These are phyloP conservation scores for Lasioglossum marginatum DNA, from an alignment of 2,888 invertebrate genomes.

Conservation along the genomic window DNA sequence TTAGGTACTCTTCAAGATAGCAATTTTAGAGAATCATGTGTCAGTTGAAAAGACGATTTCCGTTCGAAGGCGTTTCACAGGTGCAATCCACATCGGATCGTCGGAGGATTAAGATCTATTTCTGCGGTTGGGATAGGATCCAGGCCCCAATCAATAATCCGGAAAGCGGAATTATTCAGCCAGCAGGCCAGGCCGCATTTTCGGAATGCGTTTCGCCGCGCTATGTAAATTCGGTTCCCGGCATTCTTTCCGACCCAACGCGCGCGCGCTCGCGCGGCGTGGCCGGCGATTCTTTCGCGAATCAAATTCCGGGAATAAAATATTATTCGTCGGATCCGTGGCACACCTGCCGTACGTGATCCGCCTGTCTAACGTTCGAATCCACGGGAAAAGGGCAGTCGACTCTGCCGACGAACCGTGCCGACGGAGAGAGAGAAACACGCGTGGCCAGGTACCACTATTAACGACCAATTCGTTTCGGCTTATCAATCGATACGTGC, in stretches of 20 bases:
- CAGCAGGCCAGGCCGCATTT: conserved; percentile 28
- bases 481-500: conserved; percentile 3
- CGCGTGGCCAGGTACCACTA: not conserved
- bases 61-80: not conserved
- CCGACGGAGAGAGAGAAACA: conserved; percentile 33
- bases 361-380: conserved; percentile 66
- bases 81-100: not conserved
- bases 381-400: conserved; percentile 55
- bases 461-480: not conserved
- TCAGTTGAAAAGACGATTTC: not conserved
- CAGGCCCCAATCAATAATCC: conserved; percentile 21
- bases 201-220: conserved; percentile 45
- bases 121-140: not conserved
- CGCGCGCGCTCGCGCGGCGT: conserved; percentile 33
- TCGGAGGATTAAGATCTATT: conserved; percentile 26
- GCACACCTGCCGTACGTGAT: conserved; percentile 74
- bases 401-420: conserved; percentile 40
- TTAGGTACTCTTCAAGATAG: not conserved
- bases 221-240: conserved; percentile 44
- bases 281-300: conserved; percentile 50
- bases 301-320: conserved; percentile 65
- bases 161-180: conserved; percentile 16
- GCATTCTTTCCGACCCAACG: conserved; percentile 39
- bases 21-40: not conserved
- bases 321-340: conserved; percentile 66